These are phyloP conservation scores for Tineola bisselliella DNA, from an alignment of 2,888 invertebrate genomes.

Conservation along the genomic window DNA sequence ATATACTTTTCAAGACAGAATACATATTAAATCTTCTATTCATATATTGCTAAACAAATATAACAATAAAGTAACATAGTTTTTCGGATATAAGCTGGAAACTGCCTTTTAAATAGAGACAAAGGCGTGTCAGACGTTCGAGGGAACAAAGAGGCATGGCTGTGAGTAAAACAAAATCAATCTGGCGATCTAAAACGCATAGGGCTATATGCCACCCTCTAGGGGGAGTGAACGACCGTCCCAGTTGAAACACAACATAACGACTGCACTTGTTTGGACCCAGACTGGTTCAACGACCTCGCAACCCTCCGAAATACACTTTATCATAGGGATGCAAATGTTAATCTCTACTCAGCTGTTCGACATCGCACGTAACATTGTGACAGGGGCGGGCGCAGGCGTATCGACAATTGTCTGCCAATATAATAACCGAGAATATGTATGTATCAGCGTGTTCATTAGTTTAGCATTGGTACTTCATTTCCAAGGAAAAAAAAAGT, in stretches of 20 bases:
- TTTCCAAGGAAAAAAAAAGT: too few species aligned
- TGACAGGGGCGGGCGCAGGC: neutral
- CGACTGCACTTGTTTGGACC: slow-evolving; percentile 22
- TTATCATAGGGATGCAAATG: neutral
- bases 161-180: slow-evolving; percentile 33
- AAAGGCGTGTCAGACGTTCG: neutral
- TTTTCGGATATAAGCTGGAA: too few species aligned
- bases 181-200: slow-evolving; percentile 19
- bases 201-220: neutral
- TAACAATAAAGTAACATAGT: too few species aligned
- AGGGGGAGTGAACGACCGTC: slow-evolving; percentile 24
- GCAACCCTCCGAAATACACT: slow-evolving; percentile 24
- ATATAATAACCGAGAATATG: too few species aligned
- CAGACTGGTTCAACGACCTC: slow-evolving; percentile 53
- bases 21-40: neutral
- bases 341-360: slow-evolving; percentile 1
- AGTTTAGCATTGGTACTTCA: too few species aligned
- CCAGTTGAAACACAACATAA: slow-evolving; percentile 26
- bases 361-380: neutral
- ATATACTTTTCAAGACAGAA: neutral
- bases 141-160: neutral
- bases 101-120: neutral
- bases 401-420: neutral
- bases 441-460: too few species aligned
- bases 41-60: too few species aligned